Percentiles rank a stretch among this genome's conserved stretches.
These are phyloP conservation scores for Lasioglossum baleicum DNA, from an alignment of 1,140 invertebrate species.

Conservation along the genomic window DNA sequence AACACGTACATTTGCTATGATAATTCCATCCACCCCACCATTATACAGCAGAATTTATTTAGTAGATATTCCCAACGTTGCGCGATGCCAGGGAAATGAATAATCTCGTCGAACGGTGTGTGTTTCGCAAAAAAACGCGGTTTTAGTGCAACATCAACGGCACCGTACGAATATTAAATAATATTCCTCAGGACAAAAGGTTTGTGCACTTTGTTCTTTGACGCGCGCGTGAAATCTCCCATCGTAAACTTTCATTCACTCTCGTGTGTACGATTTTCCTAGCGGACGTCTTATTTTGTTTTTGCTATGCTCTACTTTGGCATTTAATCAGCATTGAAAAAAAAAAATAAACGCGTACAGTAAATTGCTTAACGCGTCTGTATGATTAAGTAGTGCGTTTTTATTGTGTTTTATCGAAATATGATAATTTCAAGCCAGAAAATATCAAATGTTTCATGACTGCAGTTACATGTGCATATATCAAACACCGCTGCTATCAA, in stretches of 20 bases:
- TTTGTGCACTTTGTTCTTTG: conserved; percentile 22
- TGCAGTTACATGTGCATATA: neutral
- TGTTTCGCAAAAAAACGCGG: conserved; percentile 14
- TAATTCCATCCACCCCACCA: conserved; percentile 33
- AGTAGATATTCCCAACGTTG: conserved; percentile 22
- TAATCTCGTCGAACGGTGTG: conserved; percentile 15
- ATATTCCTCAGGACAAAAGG: conserved; percentile 26
- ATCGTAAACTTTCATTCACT: neutral
- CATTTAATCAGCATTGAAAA: neutral
- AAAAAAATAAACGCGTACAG: neutral
- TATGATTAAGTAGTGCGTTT: neutral
- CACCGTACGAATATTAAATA: conserved; percentile 1
- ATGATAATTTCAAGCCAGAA: neutral
- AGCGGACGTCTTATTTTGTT: conserved; percentile 1
- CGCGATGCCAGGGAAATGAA: conserved; percentile 27
- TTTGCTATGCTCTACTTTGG: neutral
- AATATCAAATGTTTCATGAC: neutral
- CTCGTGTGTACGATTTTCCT: neutral
- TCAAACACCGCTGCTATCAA: neutral
- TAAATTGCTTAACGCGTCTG: neutral
- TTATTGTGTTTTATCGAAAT: conserved; percentile 10
- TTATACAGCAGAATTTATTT: conserved; percentile 33
- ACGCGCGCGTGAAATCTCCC: neutral
- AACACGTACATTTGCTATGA: conserved; percentile 37
- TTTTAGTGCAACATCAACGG: conserved; percentile 23